These are phyloP conservation scores for Frieseomelitta varia DNA, from an alignment of 1,140 invertebrate species.

Conservation along the genomic window DNA sequence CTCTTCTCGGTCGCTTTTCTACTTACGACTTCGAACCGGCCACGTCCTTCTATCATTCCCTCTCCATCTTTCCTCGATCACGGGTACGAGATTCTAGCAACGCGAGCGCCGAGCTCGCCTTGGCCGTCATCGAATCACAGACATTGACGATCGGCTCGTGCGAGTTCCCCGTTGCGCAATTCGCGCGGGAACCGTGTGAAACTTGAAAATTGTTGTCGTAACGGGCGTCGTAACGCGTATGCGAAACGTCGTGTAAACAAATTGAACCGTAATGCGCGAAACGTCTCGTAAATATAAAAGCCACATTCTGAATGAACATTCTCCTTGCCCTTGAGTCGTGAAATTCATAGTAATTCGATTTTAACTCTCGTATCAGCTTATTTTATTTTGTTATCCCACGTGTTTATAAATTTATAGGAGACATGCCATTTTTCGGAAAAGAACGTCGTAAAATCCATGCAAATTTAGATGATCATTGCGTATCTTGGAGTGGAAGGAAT, in stretches of 20 bases:
- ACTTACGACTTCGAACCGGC: conserved; percentile 39
- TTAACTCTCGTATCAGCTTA: no score
- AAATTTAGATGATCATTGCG: no score
- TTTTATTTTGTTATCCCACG: no score
- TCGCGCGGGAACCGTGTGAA: conserved; percentile 47
- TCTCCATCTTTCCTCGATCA: neutral
- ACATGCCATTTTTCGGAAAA: no score
- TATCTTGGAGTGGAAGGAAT: no score
- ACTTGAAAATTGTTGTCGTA: conserved; percentile 54
- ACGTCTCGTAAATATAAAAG: neutral
- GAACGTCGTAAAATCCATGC: no score
- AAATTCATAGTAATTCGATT: no score
- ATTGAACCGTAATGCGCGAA: neutral
- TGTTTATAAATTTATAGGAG: no score
- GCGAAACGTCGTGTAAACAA: conserved; percentile 26
- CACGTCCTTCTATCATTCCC: conserved; percentile 50
- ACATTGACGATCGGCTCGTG: conserved; percentile 39
- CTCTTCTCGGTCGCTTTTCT: conserved; percentile 43
- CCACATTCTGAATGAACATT: neutral
- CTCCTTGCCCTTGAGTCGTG: neutral
- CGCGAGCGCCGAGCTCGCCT: conserved; percentile 42
- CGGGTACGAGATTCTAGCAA: conserved; percentile 45
- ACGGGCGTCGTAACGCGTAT: conserved; percentile 29
- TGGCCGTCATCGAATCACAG: conserved; percentile 56
- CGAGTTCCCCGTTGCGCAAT: conserved; percentile 50